Evolutionary conservation across 2,797 vertebrate genomes (phyloP).

Genomic region (Rhynchotus rufescens): DNA sequence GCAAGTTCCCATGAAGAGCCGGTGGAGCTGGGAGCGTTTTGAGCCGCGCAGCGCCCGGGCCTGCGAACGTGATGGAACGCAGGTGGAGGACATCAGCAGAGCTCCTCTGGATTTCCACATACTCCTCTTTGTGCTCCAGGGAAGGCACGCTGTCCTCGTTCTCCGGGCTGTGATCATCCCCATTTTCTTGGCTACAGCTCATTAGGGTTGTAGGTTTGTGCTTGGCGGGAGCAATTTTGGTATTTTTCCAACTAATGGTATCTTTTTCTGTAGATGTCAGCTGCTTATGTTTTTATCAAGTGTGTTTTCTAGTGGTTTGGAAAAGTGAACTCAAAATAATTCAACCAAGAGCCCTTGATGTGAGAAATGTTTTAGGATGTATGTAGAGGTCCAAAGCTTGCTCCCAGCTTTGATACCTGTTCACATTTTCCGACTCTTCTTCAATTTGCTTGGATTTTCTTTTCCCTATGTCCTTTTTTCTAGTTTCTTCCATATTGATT

Average conservation of each 20-base stretch:
- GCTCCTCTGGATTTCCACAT: rapidly evolving
- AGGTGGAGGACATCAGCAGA: background rate
- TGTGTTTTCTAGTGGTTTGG: background rate
- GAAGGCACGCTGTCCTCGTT: background rate
- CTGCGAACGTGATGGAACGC: rapidly evolving
- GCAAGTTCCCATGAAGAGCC: background rate
- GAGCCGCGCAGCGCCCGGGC: background rate
- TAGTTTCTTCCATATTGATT: background rate
- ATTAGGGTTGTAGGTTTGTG: background rate
- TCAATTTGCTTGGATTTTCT: background rate
- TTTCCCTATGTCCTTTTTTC: background rate
- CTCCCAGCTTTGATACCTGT: background rate
- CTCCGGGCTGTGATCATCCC: background rate
- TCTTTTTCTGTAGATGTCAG: background rate
- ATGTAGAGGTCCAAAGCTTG: background rate
- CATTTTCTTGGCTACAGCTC: background rate
- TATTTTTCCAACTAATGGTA: background rate
- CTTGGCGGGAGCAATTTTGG: background rate
- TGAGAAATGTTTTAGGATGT: background rate
- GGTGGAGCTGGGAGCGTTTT: rapidly evolving
- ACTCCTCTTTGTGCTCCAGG: background rate
- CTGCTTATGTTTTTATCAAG: background rate
- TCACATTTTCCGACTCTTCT: background rate
- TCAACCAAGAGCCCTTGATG: background rate
- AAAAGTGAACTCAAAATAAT: background rate